Evolutionary conservation across 1,140 invertebrate species (phyloP).

Genomic region (Cydia splendana): DNA sequence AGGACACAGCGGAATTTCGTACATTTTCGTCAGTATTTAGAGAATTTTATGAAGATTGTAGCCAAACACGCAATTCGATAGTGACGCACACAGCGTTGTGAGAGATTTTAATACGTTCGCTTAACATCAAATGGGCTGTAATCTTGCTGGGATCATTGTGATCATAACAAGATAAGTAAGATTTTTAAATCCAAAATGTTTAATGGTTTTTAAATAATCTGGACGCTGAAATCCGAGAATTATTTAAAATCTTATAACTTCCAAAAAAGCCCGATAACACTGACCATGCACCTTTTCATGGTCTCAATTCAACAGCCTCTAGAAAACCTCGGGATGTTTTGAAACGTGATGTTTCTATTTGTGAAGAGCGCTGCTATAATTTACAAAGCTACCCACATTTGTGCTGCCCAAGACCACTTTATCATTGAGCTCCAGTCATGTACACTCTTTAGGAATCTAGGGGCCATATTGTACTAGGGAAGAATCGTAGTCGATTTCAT

Average conservation of each 20-base stretch:
- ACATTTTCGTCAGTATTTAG: not conserved
- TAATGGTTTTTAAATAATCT: no score
- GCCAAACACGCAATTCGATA: no score
- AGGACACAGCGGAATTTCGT: not conserved
- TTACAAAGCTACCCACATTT: not conserved
- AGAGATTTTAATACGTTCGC: not conserved
- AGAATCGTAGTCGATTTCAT: not conserved
- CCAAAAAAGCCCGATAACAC: not conserved
- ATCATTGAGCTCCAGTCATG: not conserved
- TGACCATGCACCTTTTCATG: not conserved
- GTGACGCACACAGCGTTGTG: no score
- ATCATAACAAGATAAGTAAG: no score
- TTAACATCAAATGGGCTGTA: not conserved
- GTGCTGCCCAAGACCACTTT: not conserved
- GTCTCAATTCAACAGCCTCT: not conserved
- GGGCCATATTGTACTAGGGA: not conserved
- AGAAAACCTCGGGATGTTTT: not conserved
- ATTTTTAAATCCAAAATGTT: no score
- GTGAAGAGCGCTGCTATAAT: not conserved
- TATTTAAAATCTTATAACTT: no score
- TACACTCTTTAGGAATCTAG: not conserved
- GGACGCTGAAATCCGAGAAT: no score
- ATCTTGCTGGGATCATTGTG: no score
- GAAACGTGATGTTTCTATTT: slow-evolving; percentile 17
- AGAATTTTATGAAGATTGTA: no score